Base-by-base conservation (phyloP, 1,140 invertebrate species). In the Arctopsyche grandis region DNA sequence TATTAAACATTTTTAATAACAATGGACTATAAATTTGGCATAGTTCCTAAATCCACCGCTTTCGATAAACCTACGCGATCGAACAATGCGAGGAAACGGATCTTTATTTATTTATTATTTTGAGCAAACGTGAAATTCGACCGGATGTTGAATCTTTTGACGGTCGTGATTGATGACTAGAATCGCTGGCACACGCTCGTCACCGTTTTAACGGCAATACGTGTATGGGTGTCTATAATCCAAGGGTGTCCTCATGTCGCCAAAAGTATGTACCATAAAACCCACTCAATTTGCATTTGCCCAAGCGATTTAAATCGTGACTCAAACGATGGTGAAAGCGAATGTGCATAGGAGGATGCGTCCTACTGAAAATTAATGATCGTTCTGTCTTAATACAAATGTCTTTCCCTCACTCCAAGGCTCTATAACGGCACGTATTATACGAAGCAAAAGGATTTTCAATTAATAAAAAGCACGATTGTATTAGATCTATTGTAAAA, bases 41-140 rank as follows among this genome's bases (percentile, higher is more conserved):
- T 19, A 60, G 21, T 38, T 38, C 29, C 29, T 38, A 38, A 4
- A 7, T 7, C 3, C 3, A 7, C 29, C 29, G 29, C 29, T 38
- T 38, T 38, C 29, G 29, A 38, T 38, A 19, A 60, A 19, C 56
- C 56, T 60, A 60, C 56, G 56, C 56, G 19, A 60, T 5, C 56
- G 19, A 60, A 60, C 56, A 60, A 60, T 60, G 56, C 56, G 16
- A 60, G 56, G 56, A 60, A 60, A 60, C 56, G 16, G 29, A 38
- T 38, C n/a, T n/a, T 38, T 38, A 7, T 60, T 60, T 21, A 21
- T 9, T 21, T 19, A 19, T 60, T 60, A 19, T 60, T 60, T 60
- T 19, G 29, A 38, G 29, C 29, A 60, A 19, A 19, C 56, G 56
- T 19, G 21, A 60, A 60, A 60, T n/a, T 21, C n/a, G 9, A 60